Evolutionary conservation across 2,113 vertebrate species (phyloP).

Genomic region (Choloepus hoffmanni): DNA sequence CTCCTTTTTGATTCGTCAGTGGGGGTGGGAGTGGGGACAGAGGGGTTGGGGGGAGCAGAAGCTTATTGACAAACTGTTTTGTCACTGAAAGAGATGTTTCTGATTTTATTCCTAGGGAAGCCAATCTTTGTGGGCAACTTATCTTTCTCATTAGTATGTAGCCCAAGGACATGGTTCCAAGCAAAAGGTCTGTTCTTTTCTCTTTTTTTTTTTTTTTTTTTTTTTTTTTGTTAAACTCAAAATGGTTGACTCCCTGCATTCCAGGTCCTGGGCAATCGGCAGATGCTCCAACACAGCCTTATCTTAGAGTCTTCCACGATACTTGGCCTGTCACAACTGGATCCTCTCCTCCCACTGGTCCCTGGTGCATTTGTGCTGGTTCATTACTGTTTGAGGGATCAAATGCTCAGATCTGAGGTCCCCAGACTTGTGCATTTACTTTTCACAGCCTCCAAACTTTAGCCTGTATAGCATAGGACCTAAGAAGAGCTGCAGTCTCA

Average conservation of each 20-base stretch:
- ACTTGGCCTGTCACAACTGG: slow-evolving; percentile 98
- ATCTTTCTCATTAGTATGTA: slow-evolving; percentile 97
- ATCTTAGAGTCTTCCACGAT: slow-evolving; percentile 95
- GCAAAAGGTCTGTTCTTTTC: slow-evolving; percentile 97
- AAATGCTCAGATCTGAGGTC: slow-evolving; percentile 94
- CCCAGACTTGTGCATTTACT: slow-evolving; percentile 91
- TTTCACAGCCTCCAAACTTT: slow-evolving; percentile 95
- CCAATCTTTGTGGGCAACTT: too few species aligned
- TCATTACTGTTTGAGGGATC: slow-evolving; percentile 95
- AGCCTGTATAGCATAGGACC: slow-evolving; percentile 96
- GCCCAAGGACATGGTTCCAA: slow-evolving; percentile 96
- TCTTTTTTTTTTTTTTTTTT: slow-evolving; percentile 99
- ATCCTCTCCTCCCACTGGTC: slow-evolving; percentile 99
- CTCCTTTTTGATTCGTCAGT: too few species aligned
- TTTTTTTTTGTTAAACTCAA: slow-evolving; percentile 99
- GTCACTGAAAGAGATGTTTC: too few species aligned
- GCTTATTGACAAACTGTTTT: too few species aligned
- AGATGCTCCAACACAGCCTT: slow-evolving; percentile 97
- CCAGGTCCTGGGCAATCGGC: slow-evolving; percentile 98
- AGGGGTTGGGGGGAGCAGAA: too few species aligned
- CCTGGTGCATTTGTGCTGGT: slow-evolving; percentile 96
- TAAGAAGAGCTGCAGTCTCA: slow-evolving; percentile 96
- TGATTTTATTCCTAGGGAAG: too few species aligned
- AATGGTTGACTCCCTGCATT: slow-evolving; percentile 99
- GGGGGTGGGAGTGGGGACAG: too few species aligned